Evolutionary conservation across 2,113 vertebrate species (phyloP), one percentile per base, ranked within the genome.

Genomic region (Lanius collurio): DNA sequence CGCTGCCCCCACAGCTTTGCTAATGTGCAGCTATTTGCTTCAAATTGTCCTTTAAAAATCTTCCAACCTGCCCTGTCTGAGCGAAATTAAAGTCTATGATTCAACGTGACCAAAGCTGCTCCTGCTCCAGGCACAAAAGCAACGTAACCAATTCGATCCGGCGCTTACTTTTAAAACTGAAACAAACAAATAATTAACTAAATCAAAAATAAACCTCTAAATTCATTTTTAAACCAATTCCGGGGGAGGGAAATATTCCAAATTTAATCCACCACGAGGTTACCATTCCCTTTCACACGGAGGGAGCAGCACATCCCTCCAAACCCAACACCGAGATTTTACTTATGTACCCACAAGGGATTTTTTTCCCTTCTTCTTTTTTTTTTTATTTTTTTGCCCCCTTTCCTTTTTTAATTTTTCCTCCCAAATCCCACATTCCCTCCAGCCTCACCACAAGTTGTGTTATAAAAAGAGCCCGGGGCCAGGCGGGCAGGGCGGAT

Each of bases 371-470:
- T 7, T 37, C 37, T 83, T 59, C 87, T 23, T 9, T 23, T 16
- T 15, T 3, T 15, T 26, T 26, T 22, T 78, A 37, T 52, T 37
- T 13, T 4, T 16, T 26, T 68, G 0, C 11, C 7, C 60, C 39
- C 49, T 9, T 42, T 7, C 30, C 81, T 47, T 35, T 75, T 39
- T 10, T 11, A 10, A 7, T 83, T 67, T 19, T 13, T 5, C 31
- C 8, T 59, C 47, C 7, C 30, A 50, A 13, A 52, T 19, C 76
- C 75, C 35, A 78, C 68, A 47, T 83, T 93, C 71, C 89, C 95
- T 97, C 53, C 89, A 73, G 90, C 50, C 83, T 97, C 94, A 96
- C 97, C 97, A 80, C 96, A 97, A 95, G 89, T 6, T 11, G 18
- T 31, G 83, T 35, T 96, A 95, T 46, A 89, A 85, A 97, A 96